Base-by-base conservation (phyloP, 2,888 invertebrate genomes). In the Thysanoteuthis rhombus region DNA sequence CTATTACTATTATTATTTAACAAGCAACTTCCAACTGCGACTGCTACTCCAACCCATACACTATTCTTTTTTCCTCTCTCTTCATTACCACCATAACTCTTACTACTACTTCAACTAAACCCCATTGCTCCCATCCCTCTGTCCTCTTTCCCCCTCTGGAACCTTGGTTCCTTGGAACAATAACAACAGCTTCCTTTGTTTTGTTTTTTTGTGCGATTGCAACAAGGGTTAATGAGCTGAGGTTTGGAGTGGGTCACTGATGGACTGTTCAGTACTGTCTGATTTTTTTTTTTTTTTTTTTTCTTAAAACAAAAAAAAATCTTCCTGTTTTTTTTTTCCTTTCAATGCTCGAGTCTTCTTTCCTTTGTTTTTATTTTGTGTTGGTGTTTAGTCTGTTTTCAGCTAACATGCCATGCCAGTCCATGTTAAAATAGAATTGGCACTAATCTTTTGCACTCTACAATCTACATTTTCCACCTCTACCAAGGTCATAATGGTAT, bases 191-290 rank as follows among this genome's bases (percentile, higher is more conserved):
- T 4, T 75, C 16, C 75, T 75, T 75, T 75, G 75, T 75, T n/a
- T 75, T n/a, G 75, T n/a, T 75, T 10, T n/a, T 75, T 12, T 75
- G 16, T 75, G 1, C 36, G 75, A 75, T 75, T 75, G n/a, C n/a
- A n/a, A 75, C 75, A n/a, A 75, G 75, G 75, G 75, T 75, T 75
- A 75, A 75, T 75, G 75, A 75, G 12, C 16, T 75, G 75, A 75
- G n/a, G n/a, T 75, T n/a, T n/a, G 75, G 75, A 75, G 75, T 75
- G n/a, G 75, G 75, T 75, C 75, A 75, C 75, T 75, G 75, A 75
- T n/a, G n/a, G 75, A 75, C 75, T n/a, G n/a, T 75, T 75, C n/a
- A n/a, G n/a, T 75, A 16, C 75, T 75, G n/a, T 75, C n/a, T 12
- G 1, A 75, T 36, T 36, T n/a, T n/a, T n/a, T n/a, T n/a, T n/a